A percentile compares a stretch with the other conserved stretches of the same genome.
These are phyloP conservation scores for Rhyacophila brunnea DNA, from an alignment of 1,140 invertebrate species.

Conservation along the genomic window DNA sequence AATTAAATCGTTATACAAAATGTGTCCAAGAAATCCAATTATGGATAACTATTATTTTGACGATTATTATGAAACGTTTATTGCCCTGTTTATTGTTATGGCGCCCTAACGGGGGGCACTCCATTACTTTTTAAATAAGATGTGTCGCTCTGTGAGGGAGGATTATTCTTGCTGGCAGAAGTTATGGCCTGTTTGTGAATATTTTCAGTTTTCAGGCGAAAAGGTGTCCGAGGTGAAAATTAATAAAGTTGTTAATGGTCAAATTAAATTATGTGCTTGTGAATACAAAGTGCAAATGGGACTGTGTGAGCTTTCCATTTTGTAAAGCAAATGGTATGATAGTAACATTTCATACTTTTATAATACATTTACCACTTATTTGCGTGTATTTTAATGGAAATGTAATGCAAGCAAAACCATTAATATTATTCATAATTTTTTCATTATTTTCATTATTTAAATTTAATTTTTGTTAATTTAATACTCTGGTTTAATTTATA, in stretches of 20 bases:
- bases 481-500: too few species aligned
- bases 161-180: not conserved
- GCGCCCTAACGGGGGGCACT: conserved; percentile 12
- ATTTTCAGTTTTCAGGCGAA: not conserved
- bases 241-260: not conserved
- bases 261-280: not conserved
- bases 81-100: conserved; percentile 23
- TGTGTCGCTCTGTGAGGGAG: not conserved
- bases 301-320: too few species aligned
- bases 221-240: not conserved
- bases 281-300: not conserved
- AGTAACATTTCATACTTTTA: too few species aligned
- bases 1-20: conserved; percentile 16
- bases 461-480: too few species aligned
- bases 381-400: too few species aligned
- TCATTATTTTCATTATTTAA: too few species aligned
- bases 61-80: conserved; percentile 20
- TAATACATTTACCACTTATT: too few species aligned
- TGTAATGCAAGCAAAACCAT: too few species aligned
- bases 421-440: too few species aligned
- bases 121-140: conserved; percentile 24
- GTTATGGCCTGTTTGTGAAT: not conserved
- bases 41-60: conserved; percentile 22
- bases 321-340: too few species aligned
- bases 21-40: conserved; percentile 29